Evolutionary conservation across 1,140 invertebrate species (phyloP).

Genomic region (Sarcophaga peregrina): DNA sequence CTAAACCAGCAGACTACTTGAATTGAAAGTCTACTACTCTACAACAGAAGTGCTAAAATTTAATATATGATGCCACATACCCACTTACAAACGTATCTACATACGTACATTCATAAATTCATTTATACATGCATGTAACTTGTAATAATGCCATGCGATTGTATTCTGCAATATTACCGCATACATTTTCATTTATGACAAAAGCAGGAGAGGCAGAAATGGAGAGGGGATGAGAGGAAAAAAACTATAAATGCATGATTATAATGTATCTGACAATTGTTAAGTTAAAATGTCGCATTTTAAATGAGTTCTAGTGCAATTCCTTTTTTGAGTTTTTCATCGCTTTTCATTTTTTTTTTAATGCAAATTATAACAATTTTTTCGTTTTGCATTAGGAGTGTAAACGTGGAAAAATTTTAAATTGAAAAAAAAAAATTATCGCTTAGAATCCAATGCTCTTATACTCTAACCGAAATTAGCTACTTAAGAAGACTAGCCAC

Average conservation of each 20-base stretch:
- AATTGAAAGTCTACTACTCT: constrained; percentile 12
- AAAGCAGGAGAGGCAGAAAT: no score
- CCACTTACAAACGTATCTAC: neutral
- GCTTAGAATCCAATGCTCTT: no score
- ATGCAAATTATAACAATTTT: no score
- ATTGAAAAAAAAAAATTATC: no score
- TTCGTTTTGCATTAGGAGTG: no score
- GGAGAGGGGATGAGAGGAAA: no score
- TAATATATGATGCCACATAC: neutral
- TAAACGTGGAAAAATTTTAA: no score
- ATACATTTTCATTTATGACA: no score
- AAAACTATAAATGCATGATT: neutral
- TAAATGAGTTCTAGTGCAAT: constrained; percentile 2
- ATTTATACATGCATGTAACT: neutral
- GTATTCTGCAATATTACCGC: no score
- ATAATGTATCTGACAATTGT: constrained; percentile 7
- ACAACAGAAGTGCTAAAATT: neutral
- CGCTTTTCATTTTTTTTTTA: no score
- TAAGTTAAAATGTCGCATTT: constrained; percentile 21
- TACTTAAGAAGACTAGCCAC: no score
- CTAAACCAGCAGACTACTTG: constrained; percentile 17
- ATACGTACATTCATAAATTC: neutral
- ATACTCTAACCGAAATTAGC: no score
- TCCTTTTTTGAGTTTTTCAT: neutral
- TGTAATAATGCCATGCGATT: neutral